A percentile compares a stretch with the other conserved stretches of the same genome.
phyloP scores from a whole-genome alignment of 2,113 vertebrate species.

The Calyptomena viridis region DNA sequence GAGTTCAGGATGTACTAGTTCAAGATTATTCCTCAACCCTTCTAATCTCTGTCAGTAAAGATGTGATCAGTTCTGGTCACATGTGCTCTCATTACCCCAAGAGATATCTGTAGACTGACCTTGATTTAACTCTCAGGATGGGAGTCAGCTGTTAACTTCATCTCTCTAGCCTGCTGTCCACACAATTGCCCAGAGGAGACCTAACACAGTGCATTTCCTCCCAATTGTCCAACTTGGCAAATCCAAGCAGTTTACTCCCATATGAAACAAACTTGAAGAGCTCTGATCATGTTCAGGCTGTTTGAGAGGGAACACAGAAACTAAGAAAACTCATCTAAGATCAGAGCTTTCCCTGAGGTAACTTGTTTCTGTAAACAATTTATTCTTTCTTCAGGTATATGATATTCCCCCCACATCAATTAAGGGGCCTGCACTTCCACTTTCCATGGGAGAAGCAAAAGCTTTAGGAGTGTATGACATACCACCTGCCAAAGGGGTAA shows the following conservation, averaged over 20 bases:
- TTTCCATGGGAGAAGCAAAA: constrained; percentile 69
- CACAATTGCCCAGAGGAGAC: not conserved
- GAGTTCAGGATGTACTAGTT: not conserved
- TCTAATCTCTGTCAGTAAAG: not conserved
- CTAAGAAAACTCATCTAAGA: not conserved
- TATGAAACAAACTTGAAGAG: not conserved
- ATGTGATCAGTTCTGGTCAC: not conserved
- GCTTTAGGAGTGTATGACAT: constrained; percentile 87
- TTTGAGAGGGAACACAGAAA: not conserved
- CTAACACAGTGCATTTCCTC: not conserved
- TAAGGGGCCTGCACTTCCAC: constrained; percentile 65
- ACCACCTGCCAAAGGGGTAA: constrained; percentile 82
- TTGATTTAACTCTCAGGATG: not conserved
- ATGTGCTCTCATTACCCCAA: not conserved
- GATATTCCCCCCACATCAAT: constrained; percentile 84
- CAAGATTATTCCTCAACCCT: not conserved
- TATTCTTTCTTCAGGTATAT: constrained; percentile 83
- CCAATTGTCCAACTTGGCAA: not conserved
- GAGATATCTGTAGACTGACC: not conserved
- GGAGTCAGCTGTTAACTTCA: not conserved
- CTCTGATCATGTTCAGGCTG: not conserved
- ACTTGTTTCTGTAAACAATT: not conserved
- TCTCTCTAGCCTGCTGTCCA: not conserved
- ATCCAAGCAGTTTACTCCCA: not conserved
- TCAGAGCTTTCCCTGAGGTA: not conserved